Percentiles rank a stretch among this genome's conserved stretches.
phyloP scores from a whole-genome alignment of 1,140 invertebrate species.

The Aphelinus atriplicis region DNA sequence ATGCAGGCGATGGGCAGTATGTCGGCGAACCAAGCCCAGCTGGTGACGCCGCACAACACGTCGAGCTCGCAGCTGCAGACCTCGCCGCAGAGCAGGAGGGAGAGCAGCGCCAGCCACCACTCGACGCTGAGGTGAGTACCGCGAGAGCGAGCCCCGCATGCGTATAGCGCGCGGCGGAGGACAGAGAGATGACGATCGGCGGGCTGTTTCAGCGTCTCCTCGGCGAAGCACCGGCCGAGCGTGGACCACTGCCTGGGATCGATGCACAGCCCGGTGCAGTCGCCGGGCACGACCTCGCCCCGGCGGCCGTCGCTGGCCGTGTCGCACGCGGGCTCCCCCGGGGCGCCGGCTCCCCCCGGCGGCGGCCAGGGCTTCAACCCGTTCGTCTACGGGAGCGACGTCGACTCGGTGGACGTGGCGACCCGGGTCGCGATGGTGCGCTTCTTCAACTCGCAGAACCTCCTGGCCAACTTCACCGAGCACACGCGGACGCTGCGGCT shows the following conservation, averaged over 20 bases:
- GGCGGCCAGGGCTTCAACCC: conserved; percentile 74
- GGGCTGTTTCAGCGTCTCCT: conserved; percentile 47
- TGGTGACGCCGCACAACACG: conserved; percentile 45
- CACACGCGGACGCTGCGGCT: conserved; percentile 95
- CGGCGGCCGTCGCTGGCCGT: conserved; percentile 57
- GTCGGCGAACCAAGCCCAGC: conserved; percentile 60
- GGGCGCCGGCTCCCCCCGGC: not conserved
- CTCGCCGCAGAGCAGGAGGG: conserved; percentile 67
- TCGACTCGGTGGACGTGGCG: conserved; percentile 98
- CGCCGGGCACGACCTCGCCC: conserved; percentile 54
- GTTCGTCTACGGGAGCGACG: conserved; percentile 94
- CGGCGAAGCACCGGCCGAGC: conserved; percentile 55
- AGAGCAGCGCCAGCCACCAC: conserved; percentile 69
- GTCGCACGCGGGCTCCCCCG: conserved; percentile 40
- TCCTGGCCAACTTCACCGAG: conserved; percentile 96
- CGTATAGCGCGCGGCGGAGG: no score
- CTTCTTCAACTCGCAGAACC: conserved; percentile 98
- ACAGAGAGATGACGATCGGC: no score
- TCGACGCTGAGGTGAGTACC: conserved; percentile 61
- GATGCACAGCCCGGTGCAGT: conserved; percentile 48
- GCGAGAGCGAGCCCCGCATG: no score
- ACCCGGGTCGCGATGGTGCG: conserved; percentile 98
- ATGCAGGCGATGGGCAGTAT: conserved; percentile 74
- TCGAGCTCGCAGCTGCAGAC: conserved; percentile 48
- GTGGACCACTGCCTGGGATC: conserved; percentile 45